Evolutionary conservation across 2,113 vertebrate genomes (phyloP).

Genomic region (Myrmecophaga tridactyla): DNA sequence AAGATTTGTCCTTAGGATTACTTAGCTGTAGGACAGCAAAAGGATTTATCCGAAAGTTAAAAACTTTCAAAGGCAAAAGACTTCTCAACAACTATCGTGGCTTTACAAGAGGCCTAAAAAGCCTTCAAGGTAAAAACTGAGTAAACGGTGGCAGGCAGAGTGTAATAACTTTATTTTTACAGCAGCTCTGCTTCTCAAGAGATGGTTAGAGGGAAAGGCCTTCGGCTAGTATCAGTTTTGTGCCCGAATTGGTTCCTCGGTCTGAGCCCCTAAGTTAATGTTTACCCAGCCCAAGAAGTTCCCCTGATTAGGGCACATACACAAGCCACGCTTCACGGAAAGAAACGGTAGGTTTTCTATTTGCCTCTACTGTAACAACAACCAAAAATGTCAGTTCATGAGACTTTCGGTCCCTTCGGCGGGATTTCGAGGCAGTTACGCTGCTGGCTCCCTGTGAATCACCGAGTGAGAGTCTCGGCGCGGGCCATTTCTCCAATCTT

Average conservation of each 20-base stretch:
- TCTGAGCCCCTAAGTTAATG: slow-evolving; percentile 38
- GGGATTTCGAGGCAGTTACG: background rate
- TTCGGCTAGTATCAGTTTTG: slow-evolving; percentile 44
- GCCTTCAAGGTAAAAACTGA: background rate
- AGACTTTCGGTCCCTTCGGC: background rate
- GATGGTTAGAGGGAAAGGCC: background rate
- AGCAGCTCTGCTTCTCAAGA: background rate
- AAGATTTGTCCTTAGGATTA: slow-evolving; percentile 26
- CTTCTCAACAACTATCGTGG: background rate
- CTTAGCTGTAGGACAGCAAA: background rate
- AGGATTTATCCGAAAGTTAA: background rate
- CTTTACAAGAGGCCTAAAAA: slow-evolving; percentile 8
- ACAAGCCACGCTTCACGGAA: background rate
- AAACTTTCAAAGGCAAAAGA: background rate
- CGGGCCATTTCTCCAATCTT: background rate
- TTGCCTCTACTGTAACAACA: background rate
- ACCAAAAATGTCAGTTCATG: background rate
- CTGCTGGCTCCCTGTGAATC: background rate
- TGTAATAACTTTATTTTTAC: background rate
- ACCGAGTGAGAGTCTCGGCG: background rate
- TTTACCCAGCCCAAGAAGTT: slow-evolving; percentile 39
- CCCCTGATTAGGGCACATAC: background rate
- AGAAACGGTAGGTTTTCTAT: background rate
- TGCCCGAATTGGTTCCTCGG: background rate
- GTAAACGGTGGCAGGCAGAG: background rate